Conservation (phyloP, 2,797 vertebrate genomes). For the Squalus acanthias region DNA sequence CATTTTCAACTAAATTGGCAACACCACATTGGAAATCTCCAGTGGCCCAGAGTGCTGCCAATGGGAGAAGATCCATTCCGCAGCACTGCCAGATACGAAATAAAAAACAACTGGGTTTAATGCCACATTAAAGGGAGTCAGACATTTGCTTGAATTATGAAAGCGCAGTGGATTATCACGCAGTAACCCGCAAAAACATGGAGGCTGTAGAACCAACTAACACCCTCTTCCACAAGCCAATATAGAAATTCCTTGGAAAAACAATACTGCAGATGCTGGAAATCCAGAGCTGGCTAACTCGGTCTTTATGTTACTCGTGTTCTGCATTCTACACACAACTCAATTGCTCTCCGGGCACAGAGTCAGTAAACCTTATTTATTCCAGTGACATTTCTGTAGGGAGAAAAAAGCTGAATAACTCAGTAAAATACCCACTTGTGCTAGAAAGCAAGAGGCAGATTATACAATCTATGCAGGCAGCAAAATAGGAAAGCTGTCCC, state of each 20-base stretch:
- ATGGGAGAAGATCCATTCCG: neutral
- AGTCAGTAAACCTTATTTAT: conserved; percentile 18
- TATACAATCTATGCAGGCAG: neutral
- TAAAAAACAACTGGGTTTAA: neutral
- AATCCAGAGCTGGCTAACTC: neutral
- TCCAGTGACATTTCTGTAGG: neutral
- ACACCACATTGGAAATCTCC: neutral
- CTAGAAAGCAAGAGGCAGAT: neutral
- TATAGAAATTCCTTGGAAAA: neutral
- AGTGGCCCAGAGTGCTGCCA: neutral
- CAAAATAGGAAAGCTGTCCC: neutral
- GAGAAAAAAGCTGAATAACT: neutral
- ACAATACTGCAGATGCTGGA: neutral
- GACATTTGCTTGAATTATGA: neutral
- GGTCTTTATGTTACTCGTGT: neutral
- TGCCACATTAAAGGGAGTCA: neutral
- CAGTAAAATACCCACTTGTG: neutral
- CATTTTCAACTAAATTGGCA: neutral
- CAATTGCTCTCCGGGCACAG: neutral
- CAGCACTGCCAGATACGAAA: neutral
- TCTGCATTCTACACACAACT: neutral
- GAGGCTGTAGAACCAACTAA: neutral
- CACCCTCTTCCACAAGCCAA: neutral
- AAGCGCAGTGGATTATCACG: neutral
- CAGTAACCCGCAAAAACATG: neutral